These are phyloP conservation scores for Andrena fulva DNA, from an alignment of 2,888 invertebrate species.

Conservation along the genomic window DNA sequence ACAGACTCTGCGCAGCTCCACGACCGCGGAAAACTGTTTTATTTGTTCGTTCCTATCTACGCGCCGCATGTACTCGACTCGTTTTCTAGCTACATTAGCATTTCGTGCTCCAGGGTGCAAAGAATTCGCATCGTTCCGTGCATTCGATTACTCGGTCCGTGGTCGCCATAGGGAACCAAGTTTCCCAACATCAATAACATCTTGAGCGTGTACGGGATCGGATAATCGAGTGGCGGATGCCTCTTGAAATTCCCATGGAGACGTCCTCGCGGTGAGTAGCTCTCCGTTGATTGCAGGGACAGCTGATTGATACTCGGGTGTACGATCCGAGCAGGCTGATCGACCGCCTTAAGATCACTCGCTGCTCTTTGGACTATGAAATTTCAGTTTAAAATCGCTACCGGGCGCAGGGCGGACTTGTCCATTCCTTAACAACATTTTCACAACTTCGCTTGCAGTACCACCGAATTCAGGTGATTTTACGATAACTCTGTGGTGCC, in stretches of 20 bases:
- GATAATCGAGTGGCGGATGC: conserved; percentile 76
- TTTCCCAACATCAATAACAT: conserved; percentile 64
- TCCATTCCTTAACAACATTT: conserved; percentile 6
- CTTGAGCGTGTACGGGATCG: conserved; percentile 64
- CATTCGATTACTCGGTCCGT: conserved; percentile 30
- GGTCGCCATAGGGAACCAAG: conserved; percentile 23
- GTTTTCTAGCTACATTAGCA: not conserved
- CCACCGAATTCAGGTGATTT: too few species aligned
- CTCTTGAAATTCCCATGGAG: conserved; percentile 76
- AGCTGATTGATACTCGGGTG: conserved; percentile 74
- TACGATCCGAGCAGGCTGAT: conserved; percentile 57
- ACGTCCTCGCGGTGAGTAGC: conserved; percentile 72
- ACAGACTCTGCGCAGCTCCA: not conserved
- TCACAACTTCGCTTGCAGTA: not conserved
- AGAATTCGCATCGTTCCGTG: conserved; percentile 5
- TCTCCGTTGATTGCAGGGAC: conserved; percentile 71
- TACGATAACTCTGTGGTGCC: too few species aligned
- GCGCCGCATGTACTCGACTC: not conserved
- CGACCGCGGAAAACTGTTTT: not conserved
- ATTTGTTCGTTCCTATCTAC: too few species aligned
- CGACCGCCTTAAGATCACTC: conserved; percentile 69
- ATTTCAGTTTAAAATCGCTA: conserved; percentile 62
- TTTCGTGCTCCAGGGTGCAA: not conserved
- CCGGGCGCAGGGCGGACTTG: conserved; percentile 31
- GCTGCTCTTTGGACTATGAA: conserved; percentile 72